Percentiles rank a stretch among this genome's conserved stretches.
Conservation (phyloP, 2,797 vertebrate species). For the Rachycentron canadum region DNA sequence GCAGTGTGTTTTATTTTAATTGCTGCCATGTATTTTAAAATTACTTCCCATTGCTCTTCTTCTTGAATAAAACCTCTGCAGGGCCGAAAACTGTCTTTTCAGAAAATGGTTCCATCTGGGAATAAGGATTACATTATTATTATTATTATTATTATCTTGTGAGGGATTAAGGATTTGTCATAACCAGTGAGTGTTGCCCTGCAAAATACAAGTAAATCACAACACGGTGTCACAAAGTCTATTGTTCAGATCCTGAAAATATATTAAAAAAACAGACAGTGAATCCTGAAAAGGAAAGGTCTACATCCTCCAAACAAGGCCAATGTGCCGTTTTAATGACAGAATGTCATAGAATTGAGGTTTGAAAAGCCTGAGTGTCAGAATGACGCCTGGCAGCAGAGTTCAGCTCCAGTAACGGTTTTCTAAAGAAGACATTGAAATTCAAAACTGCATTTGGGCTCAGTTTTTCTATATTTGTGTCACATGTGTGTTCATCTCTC, state of each 20-base stretch:
- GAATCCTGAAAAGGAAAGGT: slow-evolving; percentile 48
- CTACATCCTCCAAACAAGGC: slow-evolving; percentile 33
- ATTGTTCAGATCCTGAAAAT: slow-evolving; percentile 68
- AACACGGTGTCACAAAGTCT: slow-evolving; percentile 75
- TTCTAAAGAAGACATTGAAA: slow-evolving; percentile 15
- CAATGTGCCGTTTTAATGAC: slow-evolving; percentile 49
- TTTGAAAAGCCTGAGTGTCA: slow-evolving; percentile 17
- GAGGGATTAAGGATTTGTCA: slow-evolving; percentile 87
- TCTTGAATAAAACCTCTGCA: slow-evolving; percentile 72
- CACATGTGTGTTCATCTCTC: slow-evolving; percentile 19
- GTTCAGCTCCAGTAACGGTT: slow-evolving; percentile 23
- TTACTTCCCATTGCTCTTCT: slow-evolving; percentile 75
- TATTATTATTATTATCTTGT: slow-evolving; percentile 87
- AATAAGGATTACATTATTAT: slow-evolving; percentile 87
- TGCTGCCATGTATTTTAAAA: slow-evolving; percentile 81
- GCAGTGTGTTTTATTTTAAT: slow-evolving; percentile 79
- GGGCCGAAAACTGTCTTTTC: slow-evolving; percentile 71
- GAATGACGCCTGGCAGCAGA: slow-evolving; percentile 44
- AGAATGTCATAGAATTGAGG: slow-evolving; percentile 25
- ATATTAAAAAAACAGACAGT: slow-evolving; percentile 41
- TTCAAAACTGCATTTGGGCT: background rate
- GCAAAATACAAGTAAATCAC: slow-evolving; percentile 80
- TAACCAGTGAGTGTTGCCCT: slow-evolving; percentile 74
- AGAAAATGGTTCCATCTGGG: slow-evolving; percentile 82
- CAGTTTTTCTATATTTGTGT: slow-evolving; percentile 8